phyloP scores from a whole-genome alignment of 2,888 invertebrate species.

The Caenorhabditis parvicauda region DNA sequence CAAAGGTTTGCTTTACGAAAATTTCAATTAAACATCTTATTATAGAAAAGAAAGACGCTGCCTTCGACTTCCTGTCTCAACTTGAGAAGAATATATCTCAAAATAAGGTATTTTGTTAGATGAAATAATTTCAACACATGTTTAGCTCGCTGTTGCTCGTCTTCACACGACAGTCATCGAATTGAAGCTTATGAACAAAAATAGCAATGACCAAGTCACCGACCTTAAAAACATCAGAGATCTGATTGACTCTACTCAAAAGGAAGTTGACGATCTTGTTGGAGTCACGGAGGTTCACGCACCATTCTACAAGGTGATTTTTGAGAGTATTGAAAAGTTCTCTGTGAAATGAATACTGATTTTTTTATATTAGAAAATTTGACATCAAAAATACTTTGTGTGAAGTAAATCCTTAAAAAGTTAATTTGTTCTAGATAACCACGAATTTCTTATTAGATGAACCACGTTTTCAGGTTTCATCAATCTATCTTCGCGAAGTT shows the following conservation, averaged over 20 bases:
- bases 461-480: slow-evolving; percentile 38
- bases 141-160: slow-evolving; percentile 79
- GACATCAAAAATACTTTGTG: too few relatives aligned
- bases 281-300: slow-evolving; percentile 58
- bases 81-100: slow-evolving; percentile 81
- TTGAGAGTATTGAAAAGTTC: background rate
- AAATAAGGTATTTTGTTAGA: slow-evolving; percentile 61
- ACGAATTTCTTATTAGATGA: too few relatives aligned
- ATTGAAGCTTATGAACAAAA: slow-evolving; percentile 64
- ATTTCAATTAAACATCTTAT: background rate
- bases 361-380: background rate
- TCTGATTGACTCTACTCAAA: slow-evolving; percentile 46
- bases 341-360: background rate
- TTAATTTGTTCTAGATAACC: too few relatives aligned
- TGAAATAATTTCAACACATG: slow-evolving; percentile 50
- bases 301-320: slow-evolving; percentile 53
- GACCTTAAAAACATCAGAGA: slow-evolving; percentile 58
- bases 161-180: slow-evolving; percentile 76
- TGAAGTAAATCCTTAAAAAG: too few relatives aligned
- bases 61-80: slow-evolving; percentile 76
- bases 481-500: slow-evolving; percentile 57
- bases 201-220: slow-evolving; percentile 64
- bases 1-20: slow-evolving; percentile 11
- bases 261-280: slow-evolving; percentile 40
- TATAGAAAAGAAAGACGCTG: slow-evolving; percentile 10